Conservation (phyloP, 2,888 invertebrate genomes). For the Drosophila heteroneura region DNA sequence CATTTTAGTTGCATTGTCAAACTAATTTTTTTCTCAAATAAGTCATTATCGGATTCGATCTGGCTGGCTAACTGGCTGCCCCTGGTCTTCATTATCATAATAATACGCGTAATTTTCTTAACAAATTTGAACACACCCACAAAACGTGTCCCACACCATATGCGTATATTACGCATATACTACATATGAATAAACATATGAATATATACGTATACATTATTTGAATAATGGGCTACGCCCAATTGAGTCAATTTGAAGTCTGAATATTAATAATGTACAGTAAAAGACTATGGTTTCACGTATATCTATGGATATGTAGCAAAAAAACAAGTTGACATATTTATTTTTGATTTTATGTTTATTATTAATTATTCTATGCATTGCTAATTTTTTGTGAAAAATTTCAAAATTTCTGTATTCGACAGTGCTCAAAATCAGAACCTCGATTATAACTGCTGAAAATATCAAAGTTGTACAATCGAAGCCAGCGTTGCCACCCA, state of each 20-base stretch:
- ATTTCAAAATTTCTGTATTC: neutral
- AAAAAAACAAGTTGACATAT: neutral
- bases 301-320: neutral
- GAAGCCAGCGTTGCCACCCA: neutral
- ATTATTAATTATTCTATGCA: neutral
- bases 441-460: too few species aligned
- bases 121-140: conserved; percentile 24
- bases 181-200: neutral
- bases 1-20: conserved; percentile 10
- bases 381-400: neutral
- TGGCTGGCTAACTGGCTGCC: neutral
- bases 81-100: conserved; percentile 37
- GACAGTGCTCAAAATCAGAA: neutral
- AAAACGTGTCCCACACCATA: conserved; percentile 31
- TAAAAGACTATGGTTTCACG: neutral
- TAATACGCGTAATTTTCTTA: conserved; percentile 26
- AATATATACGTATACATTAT: neutral
- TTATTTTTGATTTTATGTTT: neutral
- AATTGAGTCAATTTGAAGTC: conserved; percentile 43
- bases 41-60: conserved; percentile 34
- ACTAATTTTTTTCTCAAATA: conserved; percentile 19
- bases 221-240: conserved; percentile 35
- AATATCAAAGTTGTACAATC: neutral
- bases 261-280: conserved; percentile 9
- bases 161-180: neutral